phyloP scores from a whole-genome alignment of 2,797 vertebrate genomes.

The Euthynnus affinis region DNA sequence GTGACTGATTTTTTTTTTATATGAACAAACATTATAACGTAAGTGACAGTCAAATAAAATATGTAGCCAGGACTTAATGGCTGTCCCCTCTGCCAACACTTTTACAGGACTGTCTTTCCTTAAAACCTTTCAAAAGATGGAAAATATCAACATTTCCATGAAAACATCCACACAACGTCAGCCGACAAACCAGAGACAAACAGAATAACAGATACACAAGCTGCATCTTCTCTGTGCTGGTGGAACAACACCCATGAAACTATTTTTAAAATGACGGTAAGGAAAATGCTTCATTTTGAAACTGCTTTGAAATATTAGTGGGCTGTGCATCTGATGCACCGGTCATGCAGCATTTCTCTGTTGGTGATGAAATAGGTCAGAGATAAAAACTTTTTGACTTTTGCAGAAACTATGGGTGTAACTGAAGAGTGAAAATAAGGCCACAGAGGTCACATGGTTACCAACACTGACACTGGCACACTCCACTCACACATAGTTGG shows the following conservation, averaged over 20 bases:
- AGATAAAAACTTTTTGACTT: conserved; percentile 18
- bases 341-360: not conserved
- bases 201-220: not conserved
- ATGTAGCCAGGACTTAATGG: conserved; percentile 32
- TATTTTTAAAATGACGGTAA: conserved; percentile 32
- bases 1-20: conserved; percentile 24
- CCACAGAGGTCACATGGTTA: conserved; percentile 38
- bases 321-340: conserved; percentile 29
- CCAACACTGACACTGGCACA: conserved; percentile 16
- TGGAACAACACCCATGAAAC: conserved; percentile 19
- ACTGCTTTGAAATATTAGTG: conserved; percentile 39
- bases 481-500: conserved; percentile 16
- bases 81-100: conserved; percentile 5
- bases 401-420: conserved; percentile 35
- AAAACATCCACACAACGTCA: conserved; percentile 17
- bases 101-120: conserved; percentile 20
- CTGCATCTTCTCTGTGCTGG: conserved; percentile 25
- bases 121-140: conserved; percentile 7
- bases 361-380: conserved; percentile 45
- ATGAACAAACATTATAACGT: conserved; percentile 39
- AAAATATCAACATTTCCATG: conserved; percentile 45
- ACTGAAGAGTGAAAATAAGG: conserved; percentile 55
- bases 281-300: conserved; percentile 64
- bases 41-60: conserved; percentile 48
- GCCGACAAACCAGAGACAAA: conserved; percentile 28